Percentiles rank a stretch among this genome's conserved stretches.
Evolutionary conservation across 2,888 invertebrate genomes (phyloP).

Genomic region (Latrodectus hesperus): DNA sequence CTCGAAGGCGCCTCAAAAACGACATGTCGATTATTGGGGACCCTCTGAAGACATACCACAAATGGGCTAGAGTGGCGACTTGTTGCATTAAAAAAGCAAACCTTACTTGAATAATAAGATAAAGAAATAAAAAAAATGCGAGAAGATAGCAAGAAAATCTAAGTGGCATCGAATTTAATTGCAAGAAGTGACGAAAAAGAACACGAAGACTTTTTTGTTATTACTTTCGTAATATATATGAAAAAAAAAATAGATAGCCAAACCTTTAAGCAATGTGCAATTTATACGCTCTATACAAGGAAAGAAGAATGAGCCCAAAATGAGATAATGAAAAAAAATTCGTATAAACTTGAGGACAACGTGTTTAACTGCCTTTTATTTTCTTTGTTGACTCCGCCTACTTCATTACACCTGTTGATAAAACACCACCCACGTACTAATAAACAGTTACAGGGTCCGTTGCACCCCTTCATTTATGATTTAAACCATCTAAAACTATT

Average conservation of each 20-base stretch:
- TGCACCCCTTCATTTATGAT: neutral
- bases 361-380: slow-evolving; percentile 49
- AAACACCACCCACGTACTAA: slow-evolving; percentile 60
- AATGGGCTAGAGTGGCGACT: slow-evolving; percentile 3
- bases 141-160: neutral
- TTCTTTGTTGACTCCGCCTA: slow-evolving; percentile 55
- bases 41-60: slow-evolving; percentile 1
- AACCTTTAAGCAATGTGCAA: slow-evolving; percentile 28
- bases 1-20: slow-evolving; percentile 25
- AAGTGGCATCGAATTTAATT: slow-evolving; percentile 20
- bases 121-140: neutral
- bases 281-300: slow-evolving; percentile 45
- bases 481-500: slow-evolving; percentile 7
- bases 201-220: neutral
- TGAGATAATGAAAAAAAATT: slow-evolving; percentile 19
- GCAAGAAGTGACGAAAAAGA: slow-evolving; percentile 2
- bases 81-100: too few relatives aligned
- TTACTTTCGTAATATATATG: neutral
- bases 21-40: neutral
- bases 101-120: neutral
- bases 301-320: slow-evolving; percentile 8
- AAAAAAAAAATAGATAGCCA: neutral
- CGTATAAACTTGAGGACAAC: slow-evolving; percentile 49
- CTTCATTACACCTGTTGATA: slow-evolving; percentile 51
- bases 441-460: neutral